A percentile compares a stretch with the other conserved stretches of the same genome.
Conservation (phyloP, 2,888 invertebrate species). For the Rhyacophila evoluta region DNA sequence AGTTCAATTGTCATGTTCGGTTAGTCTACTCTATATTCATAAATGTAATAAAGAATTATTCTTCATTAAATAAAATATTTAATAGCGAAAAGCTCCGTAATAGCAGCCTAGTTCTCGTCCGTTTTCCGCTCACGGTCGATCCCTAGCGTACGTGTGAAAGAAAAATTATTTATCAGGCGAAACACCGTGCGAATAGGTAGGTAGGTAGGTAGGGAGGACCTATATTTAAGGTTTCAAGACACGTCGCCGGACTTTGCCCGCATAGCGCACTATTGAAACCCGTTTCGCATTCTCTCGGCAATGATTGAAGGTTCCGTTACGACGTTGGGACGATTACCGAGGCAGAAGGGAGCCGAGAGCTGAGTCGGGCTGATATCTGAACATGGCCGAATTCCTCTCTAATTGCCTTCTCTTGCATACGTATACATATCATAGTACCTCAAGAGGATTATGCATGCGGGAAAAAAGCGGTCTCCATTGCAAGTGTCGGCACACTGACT, state of each 20-base stretch:
- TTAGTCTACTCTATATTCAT: too few species aligned
- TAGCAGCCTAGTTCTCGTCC: too few species aligned
- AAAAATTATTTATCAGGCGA: too few species aligned
- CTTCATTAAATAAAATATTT: too few species aligned
- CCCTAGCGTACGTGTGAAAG: too few species aligned
- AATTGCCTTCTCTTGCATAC: slow-evolving; percentile 35
- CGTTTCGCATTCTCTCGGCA: slow-evolving; percentile 11
- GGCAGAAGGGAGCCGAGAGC: background rate
- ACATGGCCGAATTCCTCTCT: slow-evolving; percentile 46
- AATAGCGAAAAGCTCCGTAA: too few species aligned
- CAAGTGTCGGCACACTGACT: slow-evolving; percentile 16
- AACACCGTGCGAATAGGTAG: too few species aligned
- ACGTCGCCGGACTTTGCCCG: background rate
- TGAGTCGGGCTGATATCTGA: slow-evolving; percentile 6
- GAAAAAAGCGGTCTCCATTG: slow-evolving; percentile 2
- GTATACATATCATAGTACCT: background rate
- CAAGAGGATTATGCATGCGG: slow-evolving; percentile 4
- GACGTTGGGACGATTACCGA: slow-evolving; percentile 26
- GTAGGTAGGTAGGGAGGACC: background rate
- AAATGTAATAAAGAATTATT: too few species aligned
- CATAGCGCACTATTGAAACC: slow-evolving; percentile 7
- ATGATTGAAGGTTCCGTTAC: slow-evolving; percentile 44
- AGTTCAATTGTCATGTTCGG: too few species aligned
- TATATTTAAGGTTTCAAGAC: background rate
- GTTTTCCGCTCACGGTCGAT: too few species aligned